Conservation (phyloP, 2,888 invertebrate species). For the Drosophila melanosoma region DNA sequence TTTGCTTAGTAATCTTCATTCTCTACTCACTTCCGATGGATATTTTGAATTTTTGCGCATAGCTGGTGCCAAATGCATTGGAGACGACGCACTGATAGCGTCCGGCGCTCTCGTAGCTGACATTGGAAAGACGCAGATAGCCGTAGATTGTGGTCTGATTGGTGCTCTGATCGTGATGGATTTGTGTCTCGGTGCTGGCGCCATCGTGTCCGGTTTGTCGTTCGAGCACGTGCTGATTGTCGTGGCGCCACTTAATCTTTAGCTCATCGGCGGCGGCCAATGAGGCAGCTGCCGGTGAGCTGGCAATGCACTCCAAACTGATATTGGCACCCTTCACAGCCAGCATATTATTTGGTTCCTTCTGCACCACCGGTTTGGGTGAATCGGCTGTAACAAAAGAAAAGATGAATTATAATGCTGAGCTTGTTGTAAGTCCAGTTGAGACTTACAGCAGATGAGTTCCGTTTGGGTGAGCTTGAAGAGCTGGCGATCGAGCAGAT, state of each 20-base stretch:
- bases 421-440: not conserved
- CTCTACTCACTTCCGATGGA: conserved; percentile 90
- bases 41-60: conserved; percentile 93
- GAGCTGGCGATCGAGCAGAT: conserved; percentile 89
- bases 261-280: conserved; percentile 87
- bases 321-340: conserved; percentile 95
- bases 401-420: not conserved
- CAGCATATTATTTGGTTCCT: conserved; percentile 92
- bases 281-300: conserved; percentile 90
- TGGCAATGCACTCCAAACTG: conserved; percentile 92
- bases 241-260: conserved; percentile 94
- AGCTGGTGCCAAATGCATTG: conserved; percentile 95
- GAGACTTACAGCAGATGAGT: conserved; percentile 87
- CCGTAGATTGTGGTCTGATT: conserved; percentile 90
- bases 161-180: conserved; percentile 75
- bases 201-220: conserved; percentile 62
- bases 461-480: conserved; percentile 89
- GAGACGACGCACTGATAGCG: conserved; percentile 96
- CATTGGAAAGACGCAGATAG: conserved; percentile 89
- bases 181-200: conserved; percentile 84
- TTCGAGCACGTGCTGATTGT: conserved; percentile 88
- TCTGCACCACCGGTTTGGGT: conserved; percentile 93
- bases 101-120: conserved; percentile 93
- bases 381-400: conserved; percentile 86
- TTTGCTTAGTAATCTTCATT: not conserved